Percentiles rank a stretch among this genome's conserved stretches.
Conservation (phyloP, 2,797 vertebrate species). For the Enteromius trimaculatus region DNA sequence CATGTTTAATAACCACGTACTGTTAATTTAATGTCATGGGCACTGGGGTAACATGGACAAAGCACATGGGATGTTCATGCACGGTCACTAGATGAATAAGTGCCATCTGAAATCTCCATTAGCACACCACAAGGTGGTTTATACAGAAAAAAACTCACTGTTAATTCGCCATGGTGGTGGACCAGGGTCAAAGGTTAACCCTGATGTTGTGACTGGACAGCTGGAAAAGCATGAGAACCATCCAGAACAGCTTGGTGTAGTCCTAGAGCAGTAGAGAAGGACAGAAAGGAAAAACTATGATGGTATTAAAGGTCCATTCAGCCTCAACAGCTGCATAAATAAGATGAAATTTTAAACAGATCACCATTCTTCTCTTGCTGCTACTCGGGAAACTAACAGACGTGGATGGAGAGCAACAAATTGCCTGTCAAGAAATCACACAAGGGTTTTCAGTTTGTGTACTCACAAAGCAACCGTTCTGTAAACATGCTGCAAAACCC, state of each 20-base stretch:
- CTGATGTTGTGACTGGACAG: slow-evolving; percentile 70
- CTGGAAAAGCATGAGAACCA: slow-evolving; percentile 63
- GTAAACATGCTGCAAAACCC: background rate
- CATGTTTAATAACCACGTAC: background rate
- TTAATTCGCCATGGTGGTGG: slow-evolving; percentile 20
- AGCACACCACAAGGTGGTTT: background rate
- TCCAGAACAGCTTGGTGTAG: slow-evolving; percentile 50
- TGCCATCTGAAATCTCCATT: slow-evolving; percentile 20
- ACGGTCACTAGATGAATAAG: background rate
- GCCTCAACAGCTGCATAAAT: slow-evolving; percentile 80
- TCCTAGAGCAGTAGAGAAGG: slow-evolving; percentile 53
- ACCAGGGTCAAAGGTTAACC: slow-evolving; percentile 59
- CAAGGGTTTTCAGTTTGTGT: slow-evolving; percentile 19
- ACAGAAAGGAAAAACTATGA: slow-evolving; percentile 49
- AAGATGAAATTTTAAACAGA: slow-evolving; percentile 75
- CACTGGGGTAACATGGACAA: slow-evolving; percentile 9
- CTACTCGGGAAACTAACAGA: slow-evolving; percentile 72
- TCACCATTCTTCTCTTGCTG: slow-evolving; percentile 73
- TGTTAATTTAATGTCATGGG: slow-evolving; percentile 19
- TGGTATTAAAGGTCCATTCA: slow-evolving; percentile 75
- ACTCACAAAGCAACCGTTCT: background rate
- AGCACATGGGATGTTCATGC: background rate
- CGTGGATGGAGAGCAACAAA: slow-evolving; percentile 73
- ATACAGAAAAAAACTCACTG: slow-evolving; percentile 16
- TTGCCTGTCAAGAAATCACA: slow-evolving; percentile 62